Evolutionary conservation across 2,888 invertebrate species (phyloP), one percentile per base, ranked within the genome.

Genomic region (Drosophila nigricruria): DNA sequence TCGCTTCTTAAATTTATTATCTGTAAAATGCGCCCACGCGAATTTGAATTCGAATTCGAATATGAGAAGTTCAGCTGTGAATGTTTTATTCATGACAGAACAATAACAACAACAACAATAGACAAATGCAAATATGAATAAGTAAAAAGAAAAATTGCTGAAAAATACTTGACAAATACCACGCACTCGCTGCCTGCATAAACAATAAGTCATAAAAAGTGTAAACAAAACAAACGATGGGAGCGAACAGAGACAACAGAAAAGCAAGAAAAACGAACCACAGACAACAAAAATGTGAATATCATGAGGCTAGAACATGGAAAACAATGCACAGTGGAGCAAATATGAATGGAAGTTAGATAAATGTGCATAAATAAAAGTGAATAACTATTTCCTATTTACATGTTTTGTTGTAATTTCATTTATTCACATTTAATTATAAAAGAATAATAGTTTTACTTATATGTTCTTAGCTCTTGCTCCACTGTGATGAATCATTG

Each of bases 1-100:
- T 83, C 83, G 75, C 70, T 70, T 60, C 72, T 75, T 50, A 61
- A 86, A 82, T 83, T 74, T 81, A 87, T 83, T 78, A 87, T 87
- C 84, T 83, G 70, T 72, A 76, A 74, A 77, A 70, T 74, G 71
- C 84, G 71, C 87, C 84, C 87, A 81, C 77, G 77, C 82, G 49
- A 83, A 79, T 78, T 70, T n/a, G 16, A 27, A 25, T 23, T 12
- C 79, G 47, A 82, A 30, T 30, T 69, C 10, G 12, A 20, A 81
- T 77, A 52, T 52, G 52, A 16, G 52, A 36, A 34, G 16, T 52
- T 34, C 23, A n/a, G 20, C 9, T 53, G 38, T 66, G 52, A 70
- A 61, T 82, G 81, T 53, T 56, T 54, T 49, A 75, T 75, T 75
- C 71, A 75, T 60, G 59, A 56, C 20, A 50, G 23, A 30, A 64